These are phyloP conservation scores for Gnathonemus longibarbis DNA, from an alignment of 2,113 vertebrate genomes.

Conservation along the genomic window DNA sequence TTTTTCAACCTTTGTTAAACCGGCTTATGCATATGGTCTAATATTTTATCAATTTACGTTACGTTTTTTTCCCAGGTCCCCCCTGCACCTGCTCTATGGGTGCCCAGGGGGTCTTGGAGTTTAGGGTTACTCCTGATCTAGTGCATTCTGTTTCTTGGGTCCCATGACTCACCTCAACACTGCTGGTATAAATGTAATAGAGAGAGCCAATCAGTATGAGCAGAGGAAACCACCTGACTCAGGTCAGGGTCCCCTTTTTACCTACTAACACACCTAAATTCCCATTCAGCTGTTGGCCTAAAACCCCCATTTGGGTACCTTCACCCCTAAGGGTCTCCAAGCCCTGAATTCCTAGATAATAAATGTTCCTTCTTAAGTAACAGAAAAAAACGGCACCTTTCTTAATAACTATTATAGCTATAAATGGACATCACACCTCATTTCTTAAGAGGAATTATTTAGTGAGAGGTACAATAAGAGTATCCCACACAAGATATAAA, in stretches of 20 bases:
- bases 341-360: not conserved
- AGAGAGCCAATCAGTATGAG: slow-evolving; percentile 3
- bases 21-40: not conserved
- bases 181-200: slow-evolving; percentile 39
- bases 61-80: not conserved
- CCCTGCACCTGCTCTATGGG: not conserved
- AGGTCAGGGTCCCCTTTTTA: not conserved
- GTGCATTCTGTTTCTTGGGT: slow-evolving; percentile 23
- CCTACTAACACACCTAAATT: not conserved
- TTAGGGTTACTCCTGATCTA: slow-evolving; percentile 1
- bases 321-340: not conserved
- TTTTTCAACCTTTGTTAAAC: not conserved
- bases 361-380: not conserved
- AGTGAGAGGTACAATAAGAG: not conserved
- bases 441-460: not conserved
- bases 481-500: not conserved
- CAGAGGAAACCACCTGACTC: not conserved
- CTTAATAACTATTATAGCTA: not conserved
- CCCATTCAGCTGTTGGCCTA: not conserved
- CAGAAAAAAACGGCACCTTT: not conserved
- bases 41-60: not conserved
- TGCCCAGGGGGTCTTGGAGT: not conserved
- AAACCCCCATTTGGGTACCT: not conserved
- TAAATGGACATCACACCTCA: not conserved
- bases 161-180: slow-evolving; percentile 18